phyloP scores from a whole-genome alignment of 2,113 vertebrate genomes.

The Ibidorhyncha struthersii region DNA sequence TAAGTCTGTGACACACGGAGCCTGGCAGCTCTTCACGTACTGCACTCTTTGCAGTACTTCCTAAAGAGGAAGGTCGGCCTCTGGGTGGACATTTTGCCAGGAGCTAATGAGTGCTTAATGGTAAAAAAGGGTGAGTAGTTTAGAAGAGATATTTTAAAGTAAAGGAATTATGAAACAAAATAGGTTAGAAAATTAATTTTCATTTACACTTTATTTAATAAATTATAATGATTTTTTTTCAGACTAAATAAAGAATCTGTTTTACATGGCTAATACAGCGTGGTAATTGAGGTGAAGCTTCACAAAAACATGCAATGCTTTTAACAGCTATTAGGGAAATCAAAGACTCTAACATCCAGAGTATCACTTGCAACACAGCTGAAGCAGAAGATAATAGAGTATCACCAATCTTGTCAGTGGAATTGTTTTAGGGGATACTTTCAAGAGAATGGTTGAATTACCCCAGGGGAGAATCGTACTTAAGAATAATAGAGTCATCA shows the following conservation, averaged over 20 bases:
- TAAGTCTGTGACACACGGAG: neutral
- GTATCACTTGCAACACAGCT: neutral
- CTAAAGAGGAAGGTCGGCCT: neutral
- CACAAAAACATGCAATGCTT: neutral
- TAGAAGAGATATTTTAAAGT: neutral
- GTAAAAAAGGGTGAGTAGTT: neutral
- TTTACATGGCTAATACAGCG: neutral
- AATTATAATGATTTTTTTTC: neutral
- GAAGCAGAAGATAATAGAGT: neutral
- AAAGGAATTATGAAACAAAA: neutral
- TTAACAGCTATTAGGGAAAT: neutral
- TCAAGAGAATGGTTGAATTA: slow-evolving; percentile 16
- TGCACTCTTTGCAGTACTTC: neutral
- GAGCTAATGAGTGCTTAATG: neutral
- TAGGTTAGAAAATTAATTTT: neutral
- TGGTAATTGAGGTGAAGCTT: neutral
- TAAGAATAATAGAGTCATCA: neutral
- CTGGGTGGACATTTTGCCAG: neutral
- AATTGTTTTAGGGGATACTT: slow-evolving; percentile 20
- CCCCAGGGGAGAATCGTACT: neutral
- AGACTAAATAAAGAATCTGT: neutral
- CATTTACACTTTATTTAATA: neutral
- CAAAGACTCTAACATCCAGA: neutral
- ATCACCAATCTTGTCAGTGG: neutral
- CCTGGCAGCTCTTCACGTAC: neutral